Base-by-base conservation (phyloP, 1,140 invertebrate species). In the Lasioglossum albipes region DNA sequence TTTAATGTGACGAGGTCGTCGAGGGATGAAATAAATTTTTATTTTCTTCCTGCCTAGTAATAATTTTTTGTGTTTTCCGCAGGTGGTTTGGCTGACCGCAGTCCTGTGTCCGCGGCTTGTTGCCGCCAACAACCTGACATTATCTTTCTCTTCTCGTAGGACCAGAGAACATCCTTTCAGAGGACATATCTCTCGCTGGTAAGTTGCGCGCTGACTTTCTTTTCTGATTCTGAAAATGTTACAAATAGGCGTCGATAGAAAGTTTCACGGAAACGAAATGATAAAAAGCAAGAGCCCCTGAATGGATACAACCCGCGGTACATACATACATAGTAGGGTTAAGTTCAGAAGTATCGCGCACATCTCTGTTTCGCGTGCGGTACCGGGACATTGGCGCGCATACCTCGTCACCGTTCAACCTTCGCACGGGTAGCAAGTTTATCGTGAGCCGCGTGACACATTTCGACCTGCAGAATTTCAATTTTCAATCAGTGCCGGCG, bases 61-160 rank as follows among this genome's bases (percentile, higher is more conserved):
- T 27, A 27, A 27, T 31, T 16, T 45, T 54, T 66, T 45, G 73
- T 80, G 61, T 42, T 64, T 31, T 7, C 85, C 67, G 52, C 91
- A 93, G 93, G 93, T 93, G 93, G 93, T 93, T 93, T 93, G 92
- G 91, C 92, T 93, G 90, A 92, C 91, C 91, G 93, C 92, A 92
- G 88, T 93, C 88, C 89, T 92, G 88, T 91, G 91, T 88, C 89
- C 89, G 88, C 88, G 90, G 90, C 89, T 93, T 88, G 90, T 89
- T 92, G 91, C 89, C 90, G 92, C 92, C 91, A 92, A 91, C 89
- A 93, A 93, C 89, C 84, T 91, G 79, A 93, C 91, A 77, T 84
- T 89, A 79, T 88, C 90, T 87, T 88, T 88, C 82, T 89, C 89
- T 71, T 90, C 91, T 87, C 88, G 90, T 77, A 91, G 81, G 75